A percentile compares a stretch with the other conserved stretches of the same genome.
Conservation (phyloP, 1,140 invertebrate species). For the Drosophila truncata region DNA sequence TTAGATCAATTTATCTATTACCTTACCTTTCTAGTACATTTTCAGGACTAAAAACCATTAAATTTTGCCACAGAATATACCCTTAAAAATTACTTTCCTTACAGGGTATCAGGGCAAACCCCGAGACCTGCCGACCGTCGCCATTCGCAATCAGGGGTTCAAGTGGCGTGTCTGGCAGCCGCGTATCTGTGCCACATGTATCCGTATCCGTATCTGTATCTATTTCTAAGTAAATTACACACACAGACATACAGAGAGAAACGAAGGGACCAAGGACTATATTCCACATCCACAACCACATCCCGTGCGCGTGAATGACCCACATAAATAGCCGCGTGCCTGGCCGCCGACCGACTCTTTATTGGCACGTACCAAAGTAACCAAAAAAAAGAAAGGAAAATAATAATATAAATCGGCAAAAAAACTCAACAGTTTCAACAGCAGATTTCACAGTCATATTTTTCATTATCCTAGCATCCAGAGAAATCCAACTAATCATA, state of each 20-base stretch:
- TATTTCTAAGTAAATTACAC: constrained; percentile 75
- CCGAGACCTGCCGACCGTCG: constrained; percentile 28
- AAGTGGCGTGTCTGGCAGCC: constrained; percentile 61
- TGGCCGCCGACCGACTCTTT: constrained; percentile 26
- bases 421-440: constrained; percentile 32
- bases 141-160: constrained; percentile 59
- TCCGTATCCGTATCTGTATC: constrained; percentile 62
- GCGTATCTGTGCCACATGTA: constrained; percentile 31
- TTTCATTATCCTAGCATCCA: background rate
- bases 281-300: constrained; percentile 42
- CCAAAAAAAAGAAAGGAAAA: constrained; percentile 8
- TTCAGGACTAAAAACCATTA: background rate
- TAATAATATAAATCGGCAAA: constrained; percentile 15
- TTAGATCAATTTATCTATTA: background rate
- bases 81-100: background rate
- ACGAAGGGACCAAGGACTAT: constrained; percentile 12
- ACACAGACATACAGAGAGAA: constrained; percentile 15
- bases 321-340: constrained; percentile 74
- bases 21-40: background rate
- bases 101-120: constrained; percentile 17
- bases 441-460: constrained; percentile 18
- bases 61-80: background rate
- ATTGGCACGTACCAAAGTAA: constrained; percentile 68
- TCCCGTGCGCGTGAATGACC: constrained; percentile 68
- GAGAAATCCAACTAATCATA: constrained; percentile 12